Evolutionary conservation across 1,140 invertebrate genomes (phyloP).

Genomic region (Sminthurides bifidus): DNA sequence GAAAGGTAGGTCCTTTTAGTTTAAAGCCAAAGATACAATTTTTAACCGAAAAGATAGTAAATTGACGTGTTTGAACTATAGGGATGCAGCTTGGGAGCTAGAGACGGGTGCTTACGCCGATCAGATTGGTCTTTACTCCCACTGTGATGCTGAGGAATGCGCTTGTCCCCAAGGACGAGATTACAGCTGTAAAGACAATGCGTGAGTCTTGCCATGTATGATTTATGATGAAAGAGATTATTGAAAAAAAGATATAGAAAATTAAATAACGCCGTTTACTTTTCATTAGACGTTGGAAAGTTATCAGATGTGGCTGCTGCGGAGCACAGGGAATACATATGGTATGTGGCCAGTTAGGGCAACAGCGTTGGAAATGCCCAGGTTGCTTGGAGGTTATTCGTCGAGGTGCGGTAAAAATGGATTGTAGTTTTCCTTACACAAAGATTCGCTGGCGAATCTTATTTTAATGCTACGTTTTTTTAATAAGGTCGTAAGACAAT

Average conservation of each 20-base stretch:
- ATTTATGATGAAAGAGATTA: background rate
- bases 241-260: no score
- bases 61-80: slow-evolving; percentile 28
- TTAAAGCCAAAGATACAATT: background rate
- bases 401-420: no score
- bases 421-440: no score
- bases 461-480: no score
- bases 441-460: no score
- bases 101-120: slow-evolving; percentile 49
- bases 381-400: no score
- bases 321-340: no score
- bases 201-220: background rate
- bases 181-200: slow-evolving; percentile 1
- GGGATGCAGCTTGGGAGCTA: slow-evolving; percentile 55
- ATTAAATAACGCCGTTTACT: background rate
- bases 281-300: background rate
- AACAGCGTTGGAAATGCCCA: no score
- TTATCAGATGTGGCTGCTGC: no score
- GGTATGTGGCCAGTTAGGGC: no score
- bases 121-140: slow-evolving; percentile 10
- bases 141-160: slow-evolving; percentile 18
- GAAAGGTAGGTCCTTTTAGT: slow-evolving; percentile 36
- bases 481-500: no score
- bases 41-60: slow-evolving; percentile 5
- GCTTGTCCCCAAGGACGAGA: slow-evolving; percentile 21